Conservation (phyloP, 2,888 invertebrate species). For the Lasioglossum lativentre region DNA sequence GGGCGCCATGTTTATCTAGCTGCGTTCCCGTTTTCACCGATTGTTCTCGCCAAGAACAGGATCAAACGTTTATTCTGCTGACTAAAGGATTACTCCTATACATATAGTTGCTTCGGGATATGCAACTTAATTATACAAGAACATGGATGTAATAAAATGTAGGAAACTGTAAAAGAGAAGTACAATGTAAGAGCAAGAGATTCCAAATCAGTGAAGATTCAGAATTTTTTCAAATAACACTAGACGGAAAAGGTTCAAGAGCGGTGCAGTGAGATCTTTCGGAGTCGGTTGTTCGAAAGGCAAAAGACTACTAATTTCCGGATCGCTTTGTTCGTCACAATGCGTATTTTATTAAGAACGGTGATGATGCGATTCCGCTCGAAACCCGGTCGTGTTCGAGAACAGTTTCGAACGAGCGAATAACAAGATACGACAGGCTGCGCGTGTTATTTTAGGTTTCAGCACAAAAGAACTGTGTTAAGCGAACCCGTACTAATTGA, state of each 20-base stretch:
- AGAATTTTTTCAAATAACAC: neutral
- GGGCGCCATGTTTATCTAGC: neutral
- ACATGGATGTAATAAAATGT: neutral
- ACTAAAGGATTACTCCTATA: too few species aligned
- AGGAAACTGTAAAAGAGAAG: neutral
- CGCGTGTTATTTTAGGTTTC: conserved; percentile 75
- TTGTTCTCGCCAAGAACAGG: neutral
- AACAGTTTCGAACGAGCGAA: conserved; percentile 50
- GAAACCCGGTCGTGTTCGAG: conserved; percentile 47
- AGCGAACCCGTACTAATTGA: conserved; percentile 56
- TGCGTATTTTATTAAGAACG: conserved; percentile 14
- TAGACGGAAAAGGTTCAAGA: neutral
- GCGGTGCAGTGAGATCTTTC: neutral
- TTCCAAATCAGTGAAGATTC: neutral
- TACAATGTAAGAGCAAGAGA: neutral
- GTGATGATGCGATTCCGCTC: conserved; percentile 19
- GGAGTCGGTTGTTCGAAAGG: neutral
- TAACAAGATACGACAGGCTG: conserved; percentile 64
- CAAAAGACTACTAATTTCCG: conserved; percentile 5
- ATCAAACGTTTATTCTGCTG: neutral
- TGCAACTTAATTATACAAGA: neutral
- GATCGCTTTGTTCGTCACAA: neutral
- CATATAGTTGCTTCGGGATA: too few species aligned
- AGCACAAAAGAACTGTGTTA: conserved; percentile 56
- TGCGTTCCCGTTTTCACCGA: neutral